A percentile compares a stretch with the other conserved stretches of the same genome.
Conservation (phyloP, 2,888 invertebrate genomes). For the Aleiodes leptofemur region DNA sequence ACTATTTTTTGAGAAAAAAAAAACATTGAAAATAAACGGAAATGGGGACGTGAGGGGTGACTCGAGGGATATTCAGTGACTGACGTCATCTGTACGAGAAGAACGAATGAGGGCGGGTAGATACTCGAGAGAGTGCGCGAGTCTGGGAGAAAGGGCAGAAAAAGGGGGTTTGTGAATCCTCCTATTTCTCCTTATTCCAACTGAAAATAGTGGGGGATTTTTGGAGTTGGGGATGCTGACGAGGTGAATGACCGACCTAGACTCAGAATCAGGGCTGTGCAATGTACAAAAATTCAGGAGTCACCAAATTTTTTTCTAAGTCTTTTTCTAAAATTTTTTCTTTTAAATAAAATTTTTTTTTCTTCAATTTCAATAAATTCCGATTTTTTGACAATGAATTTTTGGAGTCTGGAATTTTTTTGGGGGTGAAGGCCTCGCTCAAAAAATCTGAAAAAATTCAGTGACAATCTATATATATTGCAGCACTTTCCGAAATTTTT, state of each 20-base stretch:
- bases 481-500: too few species aligned
- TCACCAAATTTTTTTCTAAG: background rate
- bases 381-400: too few species aligned
- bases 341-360: background rate
- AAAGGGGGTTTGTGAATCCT: background rate
- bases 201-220: conserved; percentile 4
- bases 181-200: background rate
- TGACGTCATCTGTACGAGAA: conserved; percentile 40
- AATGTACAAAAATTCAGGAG: conserved; percentile 64
- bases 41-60: conserved; percentile 23
- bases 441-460: too few species aligned
- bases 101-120: conserved; percentile 2
- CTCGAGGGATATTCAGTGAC: conserved; percentile 41
- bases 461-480: too few species aligned
- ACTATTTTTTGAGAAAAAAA: background rate
- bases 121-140: background rate
- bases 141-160: conserved; percentile 1
- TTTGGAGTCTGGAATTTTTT: too few species aligned
- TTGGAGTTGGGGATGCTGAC: conserved; percentile 50
- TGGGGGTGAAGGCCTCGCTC: too few species aligned
- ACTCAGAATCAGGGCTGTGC: conserved; percentile 75
- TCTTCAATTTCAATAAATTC: too few species aligned
- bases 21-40: background rate
- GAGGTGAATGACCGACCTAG: conserved; percentile 75
- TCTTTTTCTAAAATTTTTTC: background rate